Conservation (phyloP, 2,113 vertebrate genomes). For the Leptobrachium ailaonicum region DNA sequence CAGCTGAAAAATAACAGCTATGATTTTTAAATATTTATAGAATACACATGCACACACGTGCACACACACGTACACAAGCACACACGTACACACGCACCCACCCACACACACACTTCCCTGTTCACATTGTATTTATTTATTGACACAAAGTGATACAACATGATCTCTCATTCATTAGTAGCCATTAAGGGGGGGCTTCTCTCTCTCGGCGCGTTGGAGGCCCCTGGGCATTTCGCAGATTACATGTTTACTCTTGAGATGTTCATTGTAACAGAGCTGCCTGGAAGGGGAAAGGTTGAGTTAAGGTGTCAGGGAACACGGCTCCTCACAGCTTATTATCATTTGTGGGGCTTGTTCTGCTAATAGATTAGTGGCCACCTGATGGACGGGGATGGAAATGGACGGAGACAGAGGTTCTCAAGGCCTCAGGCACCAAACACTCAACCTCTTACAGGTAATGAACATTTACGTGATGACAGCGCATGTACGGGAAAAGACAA, state of each 20-base stretch:
- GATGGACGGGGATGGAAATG: slow-evolving; percentile 53
- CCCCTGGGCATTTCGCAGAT: neutral
- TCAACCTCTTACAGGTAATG: slow-evolving; percentile 47
- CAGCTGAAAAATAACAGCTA: too few relatives aligned
- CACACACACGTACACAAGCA: too few relatives aligned
- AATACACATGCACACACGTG: too few relatives aligned
- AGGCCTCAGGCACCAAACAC: slow-evolving; percentile 58
- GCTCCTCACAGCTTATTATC: slow-evolving; percentile 42
- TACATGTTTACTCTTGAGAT: neutral
- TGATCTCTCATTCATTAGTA: neutral
- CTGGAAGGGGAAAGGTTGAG: slow-evolving; percentile 6
- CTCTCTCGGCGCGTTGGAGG: neutral
- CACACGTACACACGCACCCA: too few relatives aligned
- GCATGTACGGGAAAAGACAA: neutral
- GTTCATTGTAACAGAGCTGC: neutral
- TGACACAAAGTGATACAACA: too few relatives aligned
- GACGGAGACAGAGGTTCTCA: slow-evolving; percentile 54
- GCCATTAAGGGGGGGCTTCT: neutral
- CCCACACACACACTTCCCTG: too few relatives aligned
- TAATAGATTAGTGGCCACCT: slow-evolving; percentile 52
- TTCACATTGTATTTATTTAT: too few relatives aligned
- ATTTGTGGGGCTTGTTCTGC: slow-evolving; percentile 48
- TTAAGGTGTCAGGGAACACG: slow-evolving; percentile 44
- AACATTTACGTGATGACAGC: slow-evolving; percentile 1
- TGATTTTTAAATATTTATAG: too few relatives aligned